Base-by-base conservation (phyloP, 2,888 invertebrate species). In the Lepetodrilus schrolli region DNA sequence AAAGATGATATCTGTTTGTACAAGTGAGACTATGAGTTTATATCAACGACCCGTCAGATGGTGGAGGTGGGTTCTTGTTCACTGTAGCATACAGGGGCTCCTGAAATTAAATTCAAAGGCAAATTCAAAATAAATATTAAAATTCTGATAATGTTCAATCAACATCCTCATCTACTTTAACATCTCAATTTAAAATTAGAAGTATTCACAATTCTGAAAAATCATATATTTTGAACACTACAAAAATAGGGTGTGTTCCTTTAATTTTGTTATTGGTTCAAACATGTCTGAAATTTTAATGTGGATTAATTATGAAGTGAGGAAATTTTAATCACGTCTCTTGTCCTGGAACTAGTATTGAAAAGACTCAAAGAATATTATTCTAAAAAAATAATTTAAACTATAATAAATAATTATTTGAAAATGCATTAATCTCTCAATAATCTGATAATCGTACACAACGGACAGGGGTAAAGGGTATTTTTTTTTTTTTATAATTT, bases 1-100 rank as follows among this genome's bases (percentile, higher is more conserved):
- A 4, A 17, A 43, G 4, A 2, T 17, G 13, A 4, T 8, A 10
- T 43, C 43, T 7, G 43, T 43, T 4, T 17, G n/a, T 43, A 13
- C 43, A 43, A 17, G 7, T 0, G 13, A 43, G 7, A 43, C 4
- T 13, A 17, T 17, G 13, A 7, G 10, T 26, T 21, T 66, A 38
- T 21, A 38, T 38, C 66, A 38, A 13, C 17, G 37, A 66, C 21
- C 23, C 66, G 20, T 66, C 66, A 38, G 66, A 20, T 23, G 51
- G 30, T 5, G 66, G 66, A 8, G 49, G 66, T n/a, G 66, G 30
- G 21, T 34, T 48, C 38, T 76, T 76, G 36, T 76, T 76, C 5
- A 76, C 76, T 51, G 66, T 49, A 47, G 73, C 76, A 66, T 76
- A 76, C 50, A 76, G n/a, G 30, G 76, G 76, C 17, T 74, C 73